Evolutionary conservation across 2,113 vertebrate genomes (phyloP), one percentile per base, ranked within the genome.

Genomic region (Paedocypris sp.): DNA sequence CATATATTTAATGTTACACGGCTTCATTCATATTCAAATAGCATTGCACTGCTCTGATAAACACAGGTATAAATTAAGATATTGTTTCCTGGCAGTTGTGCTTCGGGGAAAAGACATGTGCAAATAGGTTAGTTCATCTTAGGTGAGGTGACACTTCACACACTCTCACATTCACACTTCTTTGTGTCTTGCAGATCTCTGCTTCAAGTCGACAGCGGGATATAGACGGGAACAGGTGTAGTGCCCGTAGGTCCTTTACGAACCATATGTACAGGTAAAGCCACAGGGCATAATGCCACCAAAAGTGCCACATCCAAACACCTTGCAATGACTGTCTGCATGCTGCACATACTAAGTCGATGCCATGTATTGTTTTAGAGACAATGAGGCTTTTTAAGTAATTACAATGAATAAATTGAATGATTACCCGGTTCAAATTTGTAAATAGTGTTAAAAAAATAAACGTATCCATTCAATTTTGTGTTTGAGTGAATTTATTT

Each of bases 151-250:
- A 56, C 52, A 29, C 35, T 38, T 53, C 35, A 54, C 22, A 12
- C 35, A 39, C n/a, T 28, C 51, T 41, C 52, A 56, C 52, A 56
- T 56, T 56, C 25, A 56, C 52, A 56, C 50, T 26, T 41, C 10
- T 56, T 41, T 41, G 52, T 56, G 29, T 56, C 35, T 56, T 41
- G 52, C 52, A 56, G 52, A n/a, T n/a, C n/a, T n/a, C n/a, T n/a
- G n/a, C n/a, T n/a, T n/a, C n/a, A n/a, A n/a, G 23, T 33, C 1
- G 52, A 15, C 23, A 19, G 52, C 33, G 41, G 36, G 36, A 41
- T 56, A 25, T 56, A 19, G 15, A 56, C 75, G 36, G 23, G 52
- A 41, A 18, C 52, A 56, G 52, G 52, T 56, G 36, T 19, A 25
- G 23, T 19, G 36, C 36, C 52, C 8, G 15, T 29, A 29, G 52